Evolutionary conservation across 2,888 invertebrate genomes (phyloP).

Genomic region (Pinctada fucata): DNA sequence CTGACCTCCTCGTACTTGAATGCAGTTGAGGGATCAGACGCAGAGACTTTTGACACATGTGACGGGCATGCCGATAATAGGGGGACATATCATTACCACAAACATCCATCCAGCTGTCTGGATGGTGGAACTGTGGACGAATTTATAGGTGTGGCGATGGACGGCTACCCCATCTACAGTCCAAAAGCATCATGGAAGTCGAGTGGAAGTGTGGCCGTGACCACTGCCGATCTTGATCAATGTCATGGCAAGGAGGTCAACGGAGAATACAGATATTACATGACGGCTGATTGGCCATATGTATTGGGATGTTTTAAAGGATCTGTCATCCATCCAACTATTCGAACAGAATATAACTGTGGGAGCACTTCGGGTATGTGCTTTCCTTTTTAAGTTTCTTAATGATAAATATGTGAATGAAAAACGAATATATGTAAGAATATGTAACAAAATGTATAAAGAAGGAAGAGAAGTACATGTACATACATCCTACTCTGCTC

Average conservation of each 20-base stretch:
- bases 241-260: constrained; percentile 17
- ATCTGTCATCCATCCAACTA: constrained; percentile 4
- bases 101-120: constrained; percentile 37
- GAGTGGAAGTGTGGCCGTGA: neutral
- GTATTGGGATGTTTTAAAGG: constrained; percentile 25
- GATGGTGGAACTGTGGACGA: constrained; percentile 26
- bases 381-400: neutral
- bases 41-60: constrained; percentile 44
- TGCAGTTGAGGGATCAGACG: constrained; percentile 44
- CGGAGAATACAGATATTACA: constrained; percentile 26
- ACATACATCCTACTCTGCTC: too few species aligned
- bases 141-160: constrained; percentile 41
- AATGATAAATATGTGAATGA: too few species aligned
- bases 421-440: too few species aligned
- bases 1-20: constrained; percentile 39
- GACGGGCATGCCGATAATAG: constrained; percentile 38
- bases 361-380: constrained; percentile 14
- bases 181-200: constrained; percentile 18
- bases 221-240: constrained; percentile 22
- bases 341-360: constrained; percentile 8
- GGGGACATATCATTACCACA: constrained; percentile 46
- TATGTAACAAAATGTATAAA: too few species aligned
- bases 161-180: constrained; percentile 25
- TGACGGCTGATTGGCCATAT: constrained; percentile 30
- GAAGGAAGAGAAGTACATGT: too few species aligned